Conservation (phyloP, 2,888 invertebrate species). For the Eristalinus aeneus region DNA sequence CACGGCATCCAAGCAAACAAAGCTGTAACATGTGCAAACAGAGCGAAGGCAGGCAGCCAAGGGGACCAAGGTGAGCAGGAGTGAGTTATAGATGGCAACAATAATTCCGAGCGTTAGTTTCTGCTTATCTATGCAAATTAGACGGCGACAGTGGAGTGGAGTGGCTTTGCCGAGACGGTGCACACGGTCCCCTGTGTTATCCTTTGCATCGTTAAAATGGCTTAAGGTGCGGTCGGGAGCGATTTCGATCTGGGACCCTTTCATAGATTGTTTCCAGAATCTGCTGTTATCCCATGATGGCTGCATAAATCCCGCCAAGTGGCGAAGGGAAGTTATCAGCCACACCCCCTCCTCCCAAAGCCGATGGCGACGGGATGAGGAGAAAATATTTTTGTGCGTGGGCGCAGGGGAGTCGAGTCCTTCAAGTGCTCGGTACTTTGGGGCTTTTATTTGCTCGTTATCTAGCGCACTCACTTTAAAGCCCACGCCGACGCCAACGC, state of each 20-base stretch:
- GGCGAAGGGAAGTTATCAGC: slow-evolving; percentile 3
- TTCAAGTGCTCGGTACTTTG: slow-evolving; percentile 18
- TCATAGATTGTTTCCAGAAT: slow-evolving; percentile 25
- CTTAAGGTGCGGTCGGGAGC: slow-evolving; percentile 18
- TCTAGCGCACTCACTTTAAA: background rate
- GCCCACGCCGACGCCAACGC: background rate
- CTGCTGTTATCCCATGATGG: slow-evolving; percentile 14
- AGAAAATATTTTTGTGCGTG: background rate
- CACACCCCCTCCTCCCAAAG: background rate
- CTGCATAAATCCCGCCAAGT: slow-evolving; percentile 32
- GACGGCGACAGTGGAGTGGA: background rate
- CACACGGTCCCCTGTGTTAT: slow-evolving; percentile 6
- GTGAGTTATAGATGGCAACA: slow-evolving; percentile 26
- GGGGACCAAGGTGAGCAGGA: slow-evolving; percentile 4
- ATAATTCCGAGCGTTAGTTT: slow-evolving; percentile 34
- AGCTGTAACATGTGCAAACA: slow-evolving; percentile 55
- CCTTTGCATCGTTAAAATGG: slow-evolving; percentile 3
- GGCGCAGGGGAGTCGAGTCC: background rate
- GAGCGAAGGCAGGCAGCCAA: slow-evolving; percentile 40
- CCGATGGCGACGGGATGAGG: slow-evolving; percentile 23
- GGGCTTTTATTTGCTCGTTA: slow-evolving; percentile 18
- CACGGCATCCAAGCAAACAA: slow-evolving; percentile 42
- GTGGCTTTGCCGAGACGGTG: slow-evolving; percentile 23
- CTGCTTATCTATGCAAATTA: slow-evolving; percentile 65
- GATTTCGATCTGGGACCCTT: slow-evolving; percentile 9